A percentile compares a stretch with the other conserved stretches of the same genome.
Conservation (phyloP, 2,113 vertebrate species). For the Theristicus caerulescens region DNA sequence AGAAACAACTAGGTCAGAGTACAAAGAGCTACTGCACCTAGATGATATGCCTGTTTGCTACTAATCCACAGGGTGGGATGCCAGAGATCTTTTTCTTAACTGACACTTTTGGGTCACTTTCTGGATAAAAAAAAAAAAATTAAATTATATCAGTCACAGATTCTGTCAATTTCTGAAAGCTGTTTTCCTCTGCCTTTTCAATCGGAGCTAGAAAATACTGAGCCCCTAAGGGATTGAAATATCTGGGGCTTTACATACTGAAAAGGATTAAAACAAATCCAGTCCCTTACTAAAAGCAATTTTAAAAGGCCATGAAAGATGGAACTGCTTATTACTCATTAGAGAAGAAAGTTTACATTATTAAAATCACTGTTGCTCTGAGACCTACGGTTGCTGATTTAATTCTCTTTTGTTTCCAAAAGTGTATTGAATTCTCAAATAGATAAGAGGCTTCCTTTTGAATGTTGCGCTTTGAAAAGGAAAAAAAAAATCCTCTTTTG, state of each 20-base stretch:
- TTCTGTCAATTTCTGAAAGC: constrained; percentile 11
- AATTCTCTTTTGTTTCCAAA: constrained; percentile 47
- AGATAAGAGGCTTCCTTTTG: constrained; percentile 22
- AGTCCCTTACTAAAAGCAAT: constrained; percentile 57
- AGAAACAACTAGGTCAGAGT: constrained; percentile 69
- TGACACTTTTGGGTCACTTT: constrained; percentile 69
- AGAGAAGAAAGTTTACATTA: constrained; percentile 58
- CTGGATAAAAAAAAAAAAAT: neutral
- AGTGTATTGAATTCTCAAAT: neutral
- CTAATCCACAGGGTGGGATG: constrained; percentile 57
- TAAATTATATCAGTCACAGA: constrained; percentile 55
- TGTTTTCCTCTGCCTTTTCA: constrained; percentile 52
- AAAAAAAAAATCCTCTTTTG: neutral
- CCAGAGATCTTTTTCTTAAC: constrained; percentile 51
- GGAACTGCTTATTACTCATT: constrained; percentile 60
- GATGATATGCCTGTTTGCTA: constrained; percentile 52
- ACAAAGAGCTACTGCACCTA: constrained; percentile 68
- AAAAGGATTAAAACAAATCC: constrained; percentile 73
- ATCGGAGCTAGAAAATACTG: constrained; percentile 29
- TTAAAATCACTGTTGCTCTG: constrained; percentile 43
- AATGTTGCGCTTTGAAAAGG: neutral
- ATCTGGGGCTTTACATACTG: constrained; percentile 70
- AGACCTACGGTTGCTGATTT: neutral
- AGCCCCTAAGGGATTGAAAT: constrained; percentile 55
- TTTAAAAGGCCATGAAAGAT: constrained; percentile 59